Evolutionary conservation across 53 echinoderm and acorn worm genomes (phyloP).

Genomic region (Crossaster papposus): DNA sequence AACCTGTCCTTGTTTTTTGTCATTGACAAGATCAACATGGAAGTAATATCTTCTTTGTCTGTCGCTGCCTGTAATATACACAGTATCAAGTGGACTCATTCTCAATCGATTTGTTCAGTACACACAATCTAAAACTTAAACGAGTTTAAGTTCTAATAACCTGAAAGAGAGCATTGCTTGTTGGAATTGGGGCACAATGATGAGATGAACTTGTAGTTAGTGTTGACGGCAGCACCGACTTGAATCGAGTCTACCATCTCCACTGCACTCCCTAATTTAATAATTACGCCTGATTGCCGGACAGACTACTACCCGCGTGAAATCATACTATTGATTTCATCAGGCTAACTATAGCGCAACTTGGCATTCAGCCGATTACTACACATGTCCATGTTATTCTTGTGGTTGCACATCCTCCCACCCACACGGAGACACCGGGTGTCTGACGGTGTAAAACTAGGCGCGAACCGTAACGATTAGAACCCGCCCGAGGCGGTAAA

Average conservation of each 20-base stretch:
- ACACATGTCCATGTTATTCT: not conserved
- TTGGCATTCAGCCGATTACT: constrained; percentile 42
- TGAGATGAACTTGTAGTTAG: not conserved
- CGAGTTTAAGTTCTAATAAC: not conserved
- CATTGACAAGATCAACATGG: too few species aligned
- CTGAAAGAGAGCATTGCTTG: not conserved
- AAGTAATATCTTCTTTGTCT: too few species aligned
- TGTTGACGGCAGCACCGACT: not conserved
- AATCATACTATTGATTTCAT: constrained; percentile 22
- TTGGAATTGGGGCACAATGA: not conserved
- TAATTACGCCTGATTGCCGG: not conserved
- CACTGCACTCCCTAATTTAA: not conserved
- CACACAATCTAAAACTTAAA: not conserved
- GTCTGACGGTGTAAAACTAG: constrained; percentile 36
- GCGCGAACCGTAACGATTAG: constrained; percentile 59
- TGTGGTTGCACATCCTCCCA: not conserved
- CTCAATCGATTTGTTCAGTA: too few species aligned
- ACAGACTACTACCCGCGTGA: not conserved
- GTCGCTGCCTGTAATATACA: too few species aligned
- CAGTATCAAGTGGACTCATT: too few species aligned
- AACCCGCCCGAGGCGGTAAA: constrained; percentile 23
- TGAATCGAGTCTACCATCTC: constrained; percentile 5
- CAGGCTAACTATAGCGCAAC: constrained; percentile 48
- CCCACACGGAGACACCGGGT: constrained; percentile 18
- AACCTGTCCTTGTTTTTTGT: too few species aligned